These are phyloP conservation scores for Drosophila ustulata DNA, from an alignment of 2,888 invertebrate genomes.

Conservation along the genomic window DNA sequence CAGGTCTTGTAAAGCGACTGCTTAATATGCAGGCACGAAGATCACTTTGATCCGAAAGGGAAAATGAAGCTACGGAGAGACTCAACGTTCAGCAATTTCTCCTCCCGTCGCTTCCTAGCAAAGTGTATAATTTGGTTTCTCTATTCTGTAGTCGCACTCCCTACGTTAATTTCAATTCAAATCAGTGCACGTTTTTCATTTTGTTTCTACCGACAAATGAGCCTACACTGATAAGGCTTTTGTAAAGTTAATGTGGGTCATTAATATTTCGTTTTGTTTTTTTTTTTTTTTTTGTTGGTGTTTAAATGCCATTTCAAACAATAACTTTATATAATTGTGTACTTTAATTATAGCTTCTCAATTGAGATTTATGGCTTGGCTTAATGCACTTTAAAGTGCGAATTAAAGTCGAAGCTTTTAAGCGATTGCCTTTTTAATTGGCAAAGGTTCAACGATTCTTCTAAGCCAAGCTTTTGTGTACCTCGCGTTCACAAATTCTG, in stretches of 20 bases:
- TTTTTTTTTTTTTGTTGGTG: conserved; percentile 19
- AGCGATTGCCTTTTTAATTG: background rate
- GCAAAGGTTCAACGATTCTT: background rate
- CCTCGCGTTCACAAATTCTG: background rate
- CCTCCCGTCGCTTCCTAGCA: conserved; percentile 22
- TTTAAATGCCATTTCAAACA: conserved; percentile 49
- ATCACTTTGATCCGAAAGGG: conserved; percentile 48
- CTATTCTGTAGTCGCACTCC: conserved; percentile 17
- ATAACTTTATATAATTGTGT: conserved; percentile 17
- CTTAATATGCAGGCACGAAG: conserved; percentile 60
- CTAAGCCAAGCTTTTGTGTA: background rate
- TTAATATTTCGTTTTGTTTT: conserved; percentile 40
- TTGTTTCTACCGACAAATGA: conserved; percentile 5
- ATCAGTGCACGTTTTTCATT: conserved; percentile 58
- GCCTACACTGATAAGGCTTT: conserved; percentile 56
- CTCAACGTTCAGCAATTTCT: conserved; percentile 35
- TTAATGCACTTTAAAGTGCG: conserved; percentile 7
- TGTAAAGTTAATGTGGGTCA: conserved; percentile 62
- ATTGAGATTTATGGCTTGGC: background rate
- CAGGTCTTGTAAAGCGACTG: conserved; percentile 33
- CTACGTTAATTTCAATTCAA: conserved; percentile 49
- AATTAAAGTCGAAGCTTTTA: background rate
- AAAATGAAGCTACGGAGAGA: conserved; percentile 30
- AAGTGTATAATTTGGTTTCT: conserved; percentile 36
- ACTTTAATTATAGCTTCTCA: conserved; percentile 1